These are phyloP conservation scores for Colistium nudipinnis DNA, from an alignment of 2,113 vertebrate species.

Conservation along the genomic window DNA sequence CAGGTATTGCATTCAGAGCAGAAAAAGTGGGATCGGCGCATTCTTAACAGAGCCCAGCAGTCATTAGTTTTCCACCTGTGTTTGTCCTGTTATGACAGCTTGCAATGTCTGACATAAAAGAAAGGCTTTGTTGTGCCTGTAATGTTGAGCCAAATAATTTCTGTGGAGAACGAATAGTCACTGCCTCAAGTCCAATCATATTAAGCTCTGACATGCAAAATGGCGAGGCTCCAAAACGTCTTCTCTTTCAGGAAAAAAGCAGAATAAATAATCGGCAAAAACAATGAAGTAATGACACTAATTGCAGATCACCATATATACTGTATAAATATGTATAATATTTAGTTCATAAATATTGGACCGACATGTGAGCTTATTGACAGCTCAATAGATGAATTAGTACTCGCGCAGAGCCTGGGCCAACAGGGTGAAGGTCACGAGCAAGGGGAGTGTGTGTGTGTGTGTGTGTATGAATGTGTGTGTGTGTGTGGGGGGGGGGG, in stretches of 20 bases:
- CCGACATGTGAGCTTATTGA: not conserved
- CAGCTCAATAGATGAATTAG: slow-evolving; percentile 22
- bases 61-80: not conserved
- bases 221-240: not conserved
- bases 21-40: not conserved
- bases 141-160: not conserved
- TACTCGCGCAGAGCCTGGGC: not conserved
- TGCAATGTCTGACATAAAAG: no score
- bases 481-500: not conserved
- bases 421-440: slow-evolving; percentile 29
- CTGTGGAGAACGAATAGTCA: not conserved
- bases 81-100: not conserved
- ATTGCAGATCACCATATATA: not conserved
- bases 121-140: not conserved
- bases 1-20: not conserved
- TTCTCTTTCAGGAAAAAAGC: not conserved
- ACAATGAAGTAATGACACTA: not conserved
- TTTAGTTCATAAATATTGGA: no score
- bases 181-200: not conserved
- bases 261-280: not conserved
- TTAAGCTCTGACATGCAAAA: not conserved
- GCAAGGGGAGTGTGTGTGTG: not conserved
- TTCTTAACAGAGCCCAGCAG: not conserved
- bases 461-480: not conserved
- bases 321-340: no score